phyloP scores from a whole-genome alignment of 2,888 invertebrate genomes.

The Lypha dubia region DNA sequence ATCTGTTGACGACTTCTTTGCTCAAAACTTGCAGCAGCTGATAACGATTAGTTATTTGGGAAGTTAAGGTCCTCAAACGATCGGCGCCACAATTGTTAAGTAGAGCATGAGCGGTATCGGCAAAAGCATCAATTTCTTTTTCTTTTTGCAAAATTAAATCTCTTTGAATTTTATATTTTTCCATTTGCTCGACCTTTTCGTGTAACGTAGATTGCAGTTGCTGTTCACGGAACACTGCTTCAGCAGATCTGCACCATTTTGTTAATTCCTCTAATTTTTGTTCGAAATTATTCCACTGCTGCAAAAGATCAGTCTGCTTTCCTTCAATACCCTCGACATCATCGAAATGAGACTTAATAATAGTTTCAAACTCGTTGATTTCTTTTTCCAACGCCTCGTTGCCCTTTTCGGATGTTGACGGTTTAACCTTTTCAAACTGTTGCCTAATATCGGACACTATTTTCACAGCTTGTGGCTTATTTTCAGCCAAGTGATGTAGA shows the following conservation, averaged over 20 bases:
- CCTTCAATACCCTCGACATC: constrained; percentile 88
- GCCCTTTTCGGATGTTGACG: constrained; percentile 92
- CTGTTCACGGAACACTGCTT: constrained; percentile 93
- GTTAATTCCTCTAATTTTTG: constrained; percentile 90
- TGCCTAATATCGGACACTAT: constrained; percentile 88
- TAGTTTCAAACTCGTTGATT: constrained; percentile 87
- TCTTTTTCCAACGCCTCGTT: constrained; percentile 89
- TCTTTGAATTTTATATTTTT: constrained; percentile 88
- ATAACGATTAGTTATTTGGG: constrained; percentile 94
- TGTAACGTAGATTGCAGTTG: constrained; percentile 90
- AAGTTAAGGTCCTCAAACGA: constrained; percentile 92
- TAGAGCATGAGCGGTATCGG: constrained; percentile 94
- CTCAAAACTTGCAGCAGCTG: constrained; percentile 91
- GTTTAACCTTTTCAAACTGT: constrained; percentile 87
- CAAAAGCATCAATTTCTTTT: constrained; percentile 92
- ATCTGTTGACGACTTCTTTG: constrained; percentile 93
- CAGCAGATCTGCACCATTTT: constrained; percentile 93
- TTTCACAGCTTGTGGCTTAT: constrained; percentile 87
- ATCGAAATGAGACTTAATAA: constrained; percentile 87
- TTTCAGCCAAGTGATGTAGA: constrained; percentile 86
- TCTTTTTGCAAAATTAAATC: constrained; percentile 92
- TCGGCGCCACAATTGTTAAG: constrained; percentile 93
- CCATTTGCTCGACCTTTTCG: constrained; percentile 91
- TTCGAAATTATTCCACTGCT: constrained; percentile 95
- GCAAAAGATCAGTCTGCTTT: constrained; percentile 89